Conservation (phyloP, 2,797 vertebrate genomes). For the Paguma larvata region DNA sequence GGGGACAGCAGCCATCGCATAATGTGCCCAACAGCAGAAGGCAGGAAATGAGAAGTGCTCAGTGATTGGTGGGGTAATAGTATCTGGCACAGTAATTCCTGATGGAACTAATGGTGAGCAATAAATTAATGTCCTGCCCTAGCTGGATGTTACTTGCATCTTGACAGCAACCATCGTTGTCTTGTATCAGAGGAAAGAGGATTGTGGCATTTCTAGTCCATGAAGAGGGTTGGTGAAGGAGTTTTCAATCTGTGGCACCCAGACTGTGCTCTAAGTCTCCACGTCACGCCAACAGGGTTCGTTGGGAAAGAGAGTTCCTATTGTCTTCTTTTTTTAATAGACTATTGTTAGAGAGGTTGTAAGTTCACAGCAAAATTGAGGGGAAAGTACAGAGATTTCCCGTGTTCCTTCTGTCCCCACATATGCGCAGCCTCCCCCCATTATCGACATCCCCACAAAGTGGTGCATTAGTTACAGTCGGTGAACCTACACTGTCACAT, state of each 20-base stretch:
- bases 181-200: background rate
- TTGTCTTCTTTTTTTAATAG: background rate
- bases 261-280: background rate
- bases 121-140: background rate
- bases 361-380: background rate
- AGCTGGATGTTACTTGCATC: background rate
- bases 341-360: background rate
- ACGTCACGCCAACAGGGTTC: accelerated
- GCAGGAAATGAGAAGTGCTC: background rate
- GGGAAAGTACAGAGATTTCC: background rate
- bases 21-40: background rate
- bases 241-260: accelerated
- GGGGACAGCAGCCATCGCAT: background rate
- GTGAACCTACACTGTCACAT: accelerated
- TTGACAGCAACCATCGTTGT: background rate
- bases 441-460: background rate
- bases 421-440: background rate
- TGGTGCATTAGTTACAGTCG: too few species aligned
- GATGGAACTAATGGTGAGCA: background rate
- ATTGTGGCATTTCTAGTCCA: background rate
- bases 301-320: background rate
- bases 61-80: background rate
- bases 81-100: background rate
- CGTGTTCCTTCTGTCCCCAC: too few species aligned
- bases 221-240: background rate